Percentiles rank a stretch among this genome's conserved stretches.
Conservation (phyloP, 2,113 vertebrate genomes). For the Myrmecobius fasciatus region DNA sequence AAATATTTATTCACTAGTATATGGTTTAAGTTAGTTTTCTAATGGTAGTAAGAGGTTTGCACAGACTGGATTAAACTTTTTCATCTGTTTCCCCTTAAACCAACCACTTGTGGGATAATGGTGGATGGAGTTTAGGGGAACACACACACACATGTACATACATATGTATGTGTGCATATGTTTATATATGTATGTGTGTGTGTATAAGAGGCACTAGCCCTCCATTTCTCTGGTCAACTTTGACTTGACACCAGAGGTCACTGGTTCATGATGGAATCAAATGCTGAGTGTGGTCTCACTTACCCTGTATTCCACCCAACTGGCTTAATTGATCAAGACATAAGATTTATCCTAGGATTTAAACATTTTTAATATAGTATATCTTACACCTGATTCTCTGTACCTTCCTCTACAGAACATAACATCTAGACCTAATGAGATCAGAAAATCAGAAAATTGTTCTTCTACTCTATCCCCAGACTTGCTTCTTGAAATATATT, state of each 20-base stretch:
- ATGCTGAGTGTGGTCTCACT: background rate
- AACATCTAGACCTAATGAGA: background rate
- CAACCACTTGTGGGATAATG: background rate
- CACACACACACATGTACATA: background rate
- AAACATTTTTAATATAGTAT: background rate
- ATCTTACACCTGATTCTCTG: background rate
- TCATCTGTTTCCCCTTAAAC: background rate
- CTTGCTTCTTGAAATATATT: background rate
- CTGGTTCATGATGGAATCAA: background rate
- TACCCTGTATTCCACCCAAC: background rate
- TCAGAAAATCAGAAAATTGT: background rate
- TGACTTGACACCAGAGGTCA: background rate
- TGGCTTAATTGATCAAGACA: background rate
- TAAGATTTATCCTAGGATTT: background rate
- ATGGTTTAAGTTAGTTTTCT: background rate
- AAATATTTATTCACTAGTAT: background rate
- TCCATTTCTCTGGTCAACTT: background rate
- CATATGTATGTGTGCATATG: no score
- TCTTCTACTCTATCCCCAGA: background rate
- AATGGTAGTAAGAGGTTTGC: background rate
- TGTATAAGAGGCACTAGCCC: background rate
- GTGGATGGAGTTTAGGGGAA: background rate
- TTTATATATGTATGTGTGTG: background rate
- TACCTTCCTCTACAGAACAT: background rate
- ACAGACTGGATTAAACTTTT: background rate